Conservation (phyloP, 2,888 invertebrate species). For the Hipparchia semele region DNA sequence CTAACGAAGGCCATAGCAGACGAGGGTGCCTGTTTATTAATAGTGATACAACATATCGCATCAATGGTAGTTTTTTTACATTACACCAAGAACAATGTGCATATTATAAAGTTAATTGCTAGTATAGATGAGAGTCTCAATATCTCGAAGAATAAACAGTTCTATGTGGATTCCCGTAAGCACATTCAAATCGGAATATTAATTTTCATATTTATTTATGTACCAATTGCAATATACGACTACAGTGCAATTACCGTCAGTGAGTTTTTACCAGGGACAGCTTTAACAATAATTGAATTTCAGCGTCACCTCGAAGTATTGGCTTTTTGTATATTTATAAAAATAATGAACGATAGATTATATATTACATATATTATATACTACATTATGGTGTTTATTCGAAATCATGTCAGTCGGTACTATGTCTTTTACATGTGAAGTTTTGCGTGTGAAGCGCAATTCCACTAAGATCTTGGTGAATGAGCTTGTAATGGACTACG, state of each 20-base stretch:
- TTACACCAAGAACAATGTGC: too few species aligned
- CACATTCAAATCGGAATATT: conserved; percentile 33
- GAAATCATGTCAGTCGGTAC: conserved; percentile 27
- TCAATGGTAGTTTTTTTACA: too few species aligned
- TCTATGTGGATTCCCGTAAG: too few species aligned
- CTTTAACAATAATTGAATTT: conserved; percentile 19
- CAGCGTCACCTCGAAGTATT: conserved; percentile 57
- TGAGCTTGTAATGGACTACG: too few species aligned
- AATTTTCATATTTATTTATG: conserved; percentile 43
- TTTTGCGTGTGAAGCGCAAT: conserved; percentile 51
- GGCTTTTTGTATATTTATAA: conserved; percentile 53
- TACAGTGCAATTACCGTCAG: too few species aligned
- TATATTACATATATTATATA: too few species aligned
- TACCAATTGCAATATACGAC: background rate
- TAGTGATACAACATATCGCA: conserved; percentile 47
- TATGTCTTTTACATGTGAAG: conserved; percentile 59
- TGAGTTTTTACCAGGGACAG: background rate
- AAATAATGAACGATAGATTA: conserved; percentile 53
- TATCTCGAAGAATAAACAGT: too few species aligned
- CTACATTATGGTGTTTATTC: conserved; percentile 44
- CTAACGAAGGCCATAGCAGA: conserved; percentile 42
- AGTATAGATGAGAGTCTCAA: too few species aligned
- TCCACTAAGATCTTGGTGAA: too few species aligned
- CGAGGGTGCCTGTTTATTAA: conserved; percentile 48
- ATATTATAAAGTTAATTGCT: too few species aligned